Base-by-base conservation (phyloP, 2,888 invertebrate species). In the Thereva unica region DNA sequence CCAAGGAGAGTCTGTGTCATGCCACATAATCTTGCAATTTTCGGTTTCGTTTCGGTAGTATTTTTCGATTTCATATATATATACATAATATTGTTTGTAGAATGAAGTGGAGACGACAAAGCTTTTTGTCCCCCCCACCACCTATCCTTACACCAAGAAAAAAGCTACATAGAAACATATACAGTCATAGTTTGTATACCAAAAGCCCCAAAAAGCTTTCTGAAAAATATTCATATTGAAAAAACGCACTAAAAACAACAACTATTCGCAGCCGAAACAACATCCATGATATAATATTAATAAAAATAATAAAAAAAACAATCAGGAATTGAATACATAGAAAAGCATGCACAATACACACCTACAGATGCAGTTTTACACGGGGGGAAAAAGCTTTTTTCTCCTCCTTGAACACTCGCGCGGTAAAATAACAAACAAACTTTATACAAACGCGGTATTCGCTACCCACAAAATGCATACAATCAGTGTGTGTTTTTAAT, bases 21-120 rank as follows among this genome's bases (percentile, higher is more conserved):
- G 50, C 61, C 61, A 23, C 23, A 61, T 61, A 61, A 61, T 61
- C 61, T 61, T 41, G 61, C 50, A 50, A 50, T 61, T 61, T 61
- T 61, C 50, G 50, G 61, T 61, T 34, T 49, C 41, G 40, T 61
- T 47, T 61, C 61, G 61, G 40, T 40, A 50, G 50, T 49, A 49
- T 61, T 61, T 61, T 61, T 23, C 50, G 50, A 49, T 34, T 50
- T 7, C 41, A 41, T 47, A 59, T 47, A 47, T 59, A 47, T 7
- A 59, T 38, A 59, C 45, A 45, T 37, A 37, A 45, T 59, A 38
- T 23, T 23, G 23, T 23, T 23, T 23, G 23, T 23, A 23, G 23
- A 23, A 23, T 23, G 23, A 23, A 23, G 23, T 23, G 23, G 23
- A 23, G 23, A 23, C 23, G 23, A 23, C 23, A 23, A 23, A 23